Evolutionary conservation across 2,113 vertebrate genomes (phyloP), one percentile per base, ranked within the genome.

Genomic region (Scopus umbretta): DNA sequence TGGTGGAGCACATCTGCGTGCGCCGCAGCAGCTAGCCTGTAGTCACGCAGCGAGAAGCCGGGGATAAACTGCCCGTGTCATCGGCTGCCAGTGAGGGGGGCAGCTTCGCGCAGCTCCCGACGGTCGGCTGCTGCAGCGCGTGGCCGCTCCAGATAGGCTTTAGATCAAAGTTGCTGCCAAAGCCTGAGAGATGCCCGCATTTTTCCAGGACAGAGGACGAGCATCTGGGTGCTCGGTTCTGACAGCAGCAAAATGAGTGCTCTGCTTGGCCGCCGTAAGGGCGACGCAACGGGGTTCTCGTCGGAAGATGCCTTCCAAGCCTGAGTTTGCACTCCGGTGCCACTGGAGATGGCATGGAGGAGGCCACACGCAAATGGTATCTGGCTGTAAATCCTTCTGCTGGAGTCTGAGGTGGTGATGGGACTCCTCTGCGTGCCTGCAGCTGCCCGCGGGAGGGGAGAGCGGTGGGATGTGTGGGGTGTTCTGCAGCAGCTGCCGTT

Each of bases 281-380:
- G 62, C 52, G 38, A 0, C 0, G 1, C 52, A 10, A 0, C 0
- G 18, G 74, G 27, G 26, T 63, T 49, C 40, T 65, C 10, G 2
- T 67, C 40, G 34, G 71, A 88, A 52, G 50, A 16, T 68, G 11
- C 26, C 30, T 55, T 56, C 70, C 70, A 52, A n/a, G 17, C 59
- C 47, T 71, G 61, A 27, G 61, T 74, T 52, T 50, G 43, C 58
- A 9, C 52, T 87, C 56, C 11, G 2, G 11, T 87, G 50, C 36
- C 45, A 5, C 68, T 40, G 71, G 75, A 80, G 62, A 5, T 86
- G 78, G 42, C 18, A 4, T 13, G 36, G 76, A 65, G 32, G 52
- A 72, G 49, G 40, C 73, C 73, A 49, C 0, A 5, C 55, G 85
- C 7, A n/a, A 38, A 55, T 34, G 49, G 20, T 26, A 2, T 62